phyloP scores from a whole-genome alignment of 2,888 invertebrate genomes.

The Cosmopolites sordidus region DNA sequence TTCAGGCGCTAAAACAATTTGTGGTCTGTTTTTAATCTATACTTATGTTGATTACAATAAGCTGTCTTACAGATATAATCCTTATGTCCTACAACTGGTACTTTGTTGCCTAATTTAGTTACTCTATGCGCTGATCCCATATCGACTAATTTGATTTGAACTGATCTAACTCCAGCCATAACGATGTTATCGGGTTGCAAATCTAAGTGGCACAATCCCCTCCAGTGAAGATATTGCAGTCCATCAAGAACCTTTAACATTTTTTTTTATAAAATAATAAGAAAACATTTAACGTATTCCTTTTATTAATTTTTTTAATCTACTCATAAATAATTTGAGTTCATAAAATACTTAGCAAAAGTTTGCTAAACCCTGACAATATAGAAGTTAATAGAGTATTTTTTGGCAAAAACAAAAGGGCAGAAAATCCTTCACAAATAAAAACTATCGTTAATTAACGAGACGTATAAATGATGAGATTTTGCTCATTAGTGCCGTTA shows the following conservation, averaged over 20 bases:
- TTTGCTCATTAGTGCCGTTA: no score
- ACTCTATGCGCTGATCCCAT: conserved; percentile 84
- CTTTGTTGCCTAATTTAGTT: conserved; percentile 70
- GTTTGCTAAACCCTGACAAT: no score
- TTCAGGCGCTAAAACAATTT: conserved; percentile 70
- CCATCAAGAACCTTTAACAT: conserved; percentile 72
- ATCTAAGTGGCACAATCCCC: conserved; percentile 83
- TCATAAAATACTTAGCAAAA: no score
- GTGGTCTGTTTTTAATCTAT: neutral
- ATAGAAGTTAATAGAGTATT: no score
- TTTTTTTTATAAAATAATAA: no score
- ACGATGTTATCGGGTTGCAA: conserved; percentile 94
- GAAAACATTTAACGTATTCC: no score
- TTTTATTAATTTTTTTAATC: no score
- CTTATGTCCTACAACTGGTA: conserved; percentile 65
- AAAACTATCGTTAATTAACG: no score
- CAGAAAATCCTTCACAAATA: no score
- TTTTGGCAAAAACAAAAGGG: no score
- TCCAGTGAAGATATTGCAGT: conserved; percentile 92
- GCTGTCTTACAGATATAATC: conserved; percentile 64
- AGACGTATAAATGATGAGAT: no score
- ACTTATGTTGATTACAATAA: neutral
- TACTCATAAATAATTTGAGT: no score
- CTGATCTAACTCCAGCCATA: conserved; percentile 78
- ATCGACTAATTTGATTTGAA: conserved; percentile 87